Evolutionary conservation across 2,113 vertebrate species (phyloP).

Genomic region (Ellobius talpinus): DNA sequence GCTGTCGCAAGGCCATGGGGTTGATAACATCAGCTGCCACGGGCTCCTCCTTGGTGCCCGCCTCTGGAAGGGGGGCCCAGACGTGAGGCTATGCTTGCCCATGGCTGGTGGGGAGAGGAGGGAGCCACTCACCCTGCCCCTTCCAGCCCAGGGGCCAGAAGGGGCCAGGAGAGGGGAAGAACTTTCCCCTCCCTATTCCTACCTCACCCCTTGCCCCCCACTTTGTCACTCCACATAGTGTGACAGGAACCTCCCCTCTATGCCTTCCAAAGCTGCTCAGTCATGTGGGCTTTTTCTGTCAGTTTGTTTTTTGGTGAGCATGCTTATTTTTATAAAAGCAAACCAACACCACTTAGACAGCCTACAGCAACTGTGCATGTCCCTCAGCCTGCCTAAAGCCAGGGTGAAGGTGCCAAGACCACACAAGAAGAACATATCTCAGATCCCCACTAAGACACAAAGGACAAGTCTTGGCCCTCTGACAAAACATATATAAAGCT

Average conservation of each 20-base stretch:
- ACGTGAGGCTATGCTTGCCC: constrained; percentile 76
- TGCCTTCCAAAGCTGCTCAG: not conserved
- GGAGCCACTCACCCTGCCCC: constrained; percentile 73
- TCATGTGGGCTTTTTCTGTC: not conserved
- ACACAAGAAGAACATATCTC: not conserved
- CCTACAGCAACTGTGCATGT: not conserved
- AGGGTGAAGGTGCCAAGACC: fast-evolving
- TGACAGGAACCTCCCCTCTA: not conserved
- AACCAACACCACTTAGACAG: not conserved
- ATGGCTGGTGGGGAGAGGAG: constrained; percentile 78
- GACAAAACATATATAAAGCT: not conserved
- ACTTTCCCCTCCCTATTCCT: not conserved
- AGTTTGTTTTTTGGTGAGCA: not conserved
- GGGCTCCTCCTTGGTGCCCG: constrained; percentile 94
- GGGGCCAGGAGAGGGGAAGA: not conserved
- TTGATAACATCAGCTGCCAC: constrained; percentile 92
- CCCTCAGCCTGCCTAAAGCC: not conserved
- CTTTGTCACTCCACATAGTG: not conserved
- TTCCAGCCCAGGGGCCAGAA: constrained; percentile 63
- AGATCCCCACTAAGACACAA: not conserved
- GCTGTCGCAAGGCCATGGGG: constrained; percentile 88
- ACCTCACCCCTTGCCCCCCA: not conserved
- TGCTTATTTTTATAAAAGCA: not conserved
- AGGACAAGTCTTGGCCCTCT: not conserved
- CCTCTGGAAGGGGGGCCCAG: constrained; percentile 86